Evolutionary conservation across 2,113 vertebrate genomes (phyloP), one percentile per base, ranked within the genome.

Genomic region (Ellobius talpinus): DNA sequence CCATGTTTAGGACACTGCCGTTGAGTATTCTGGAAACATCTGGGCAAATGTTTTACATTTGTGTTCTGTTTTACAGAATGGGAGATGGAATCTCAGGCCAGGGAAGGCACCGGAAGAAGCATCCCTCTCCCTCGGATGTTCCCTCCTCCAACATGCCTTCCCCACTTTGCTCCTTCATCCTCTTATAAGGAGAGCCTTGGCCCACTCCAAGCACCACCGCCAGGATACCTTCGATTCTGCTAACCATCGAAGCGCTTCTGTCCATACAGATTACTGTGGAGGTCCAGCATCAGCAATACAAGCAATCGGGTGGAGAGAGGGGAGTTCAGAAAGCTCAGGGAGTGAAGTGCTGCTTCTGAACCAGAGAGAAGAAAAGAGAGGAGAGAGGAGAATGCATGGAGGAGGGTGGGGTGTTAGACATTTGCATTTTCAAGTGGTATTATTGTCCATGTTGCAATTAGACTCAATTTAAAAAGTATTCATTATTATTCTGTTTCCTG

Each of bases 361-460:
- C 36, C 81, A 16, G 29, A 89, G 19, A 11, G 1, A 55, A 84
- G 33, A 39, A n/a, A 52, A 68, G 36, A 45, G 66, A 29, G 0
- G 24, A 31, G 61, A 36, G 33, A n/a, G 14, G 47, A 78, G 55
- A 42, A 4, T 36, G 23, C 33, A 50, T 0, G 47, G 36, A 4
- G 42, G 11, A 29, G 13, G 55, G 55, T 58, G 55, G 55, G 55
- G 61, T 21, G 66, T 58, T 82, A 52, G 63, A 73, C n/a, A 31
- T 39, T 93, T 87, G 52, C 70, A 72, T 84, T 93, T 78, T 88
- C 13, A 91, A 90, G 72, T 52, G 26, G 72, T 24, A 66, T 91
- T 82, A 63, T 31, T 94, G 91, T 77, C 85, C 58, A 65, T 55
- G 47, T 76, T 81, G 72, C 66, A 82, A 82, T 90, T 72, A 87